Percentiles rank a stretch among this genome's conserved stretches.
These are phyloP conservation scores for Hirtodrosophila duncani DNA, from an alignment of 2,888 invertebrate genomes.

Conservation along the genomic window DNA sequence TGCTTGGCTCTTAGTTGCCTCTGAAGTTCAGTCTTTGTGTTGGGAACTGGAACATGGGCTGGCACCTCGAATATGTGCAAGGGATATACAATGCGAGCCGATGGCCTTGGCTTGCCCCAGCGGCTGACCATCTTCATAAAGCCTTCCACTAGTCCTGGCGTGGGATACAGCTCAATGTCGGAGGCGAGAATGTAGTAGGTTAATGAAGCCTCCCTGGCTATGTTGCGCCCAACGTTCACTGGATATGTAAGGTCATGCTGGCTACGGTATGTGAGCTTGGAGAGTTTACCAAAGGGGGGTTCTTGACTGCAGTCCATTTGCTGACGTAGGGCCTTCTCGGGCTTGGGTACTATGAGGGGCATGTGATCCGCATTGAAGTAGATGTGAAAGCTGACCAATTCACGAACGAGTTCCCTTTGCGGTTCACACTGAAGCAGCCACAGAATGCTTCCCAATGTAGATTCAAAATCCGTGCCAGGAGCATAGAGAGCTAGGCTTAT, in stretches of 20 bases:
- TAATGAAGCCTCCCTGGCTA: constrained; percentile 87
- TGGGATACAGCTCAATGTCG: constrained; percentile 92
- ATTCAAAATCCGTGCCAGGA: constrained; percentile 81
- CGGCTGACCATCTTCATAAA: constrained; percentile 88
- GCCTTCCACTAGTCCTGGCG: constrained; percentile 84
- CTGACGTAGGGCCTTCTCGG: constrained; percentile 28
- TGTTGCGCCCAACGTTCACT: constrained; percentile 90
- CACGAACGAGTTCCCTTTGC: constrained; percentile 79
- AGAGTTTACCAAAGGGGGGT: constrained; percentile 38
- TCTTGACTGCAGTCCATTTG: constrained; percentile 37
- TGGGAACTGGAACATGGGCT: constrained; percentile 31
- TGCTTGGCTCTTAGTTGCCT: constrained; percentile 14
- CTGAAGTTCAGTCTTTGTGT: constrained; percentile 50
- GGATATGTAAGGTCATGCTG: constrained; percentile 86
- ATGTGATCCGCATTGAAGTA: constrained; percentile 81
- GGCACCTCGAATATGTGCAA: constrained; percentile 54
- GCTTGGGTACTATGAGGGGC: constrained; percentile 75
- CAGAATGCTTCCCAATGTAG: constrained; percentile 80
- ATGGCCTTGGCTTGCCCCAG: not conserved
- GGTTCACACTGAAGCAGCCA: constrained; percentile 80
- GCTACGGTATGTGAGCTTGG: constrained; percentile 78
- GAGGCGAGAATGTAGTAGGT: constrained; percentile 89
- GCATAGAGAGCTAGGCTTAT: constrained; percentile 83
- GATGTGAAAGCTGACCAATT: constrained; percentile 82
- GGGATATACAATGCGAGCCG: constrained; percentile 33